Evolutionary conservation across 2,113 vertebrate species (phyloP), one percentile per base, ranked within the genome.

Genomic region (Oreochromis tanganicae): DNA sequence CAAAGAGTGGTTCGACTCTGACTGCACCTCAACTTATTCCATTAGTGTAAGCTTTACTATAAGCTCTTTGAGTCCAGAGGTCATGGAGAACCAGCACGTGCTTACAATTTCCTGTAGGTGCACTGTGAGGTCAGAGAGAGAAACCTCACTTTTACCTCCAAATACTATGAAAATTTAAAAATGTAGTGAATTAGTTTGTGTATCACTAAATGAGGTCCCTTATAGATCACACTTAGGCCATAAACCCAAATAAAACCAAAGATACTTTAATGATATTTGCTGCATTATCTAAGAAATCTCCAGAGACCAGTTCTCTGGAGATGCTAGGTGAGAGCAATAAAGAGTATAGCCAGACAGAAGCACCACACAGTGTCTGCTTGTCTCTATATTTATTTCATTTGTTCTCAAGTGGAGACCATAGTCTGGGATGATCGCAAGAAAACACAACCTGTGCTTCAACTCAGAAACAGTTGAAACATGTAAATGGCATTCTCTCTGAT

Each of bases 31-130:
- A 85, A 85, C 87, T 93, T 85, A 94, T 93, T 94, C 75, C 75
- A 89, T 95, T 93, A 90, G 10, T 27, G 24, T 92, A 88, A 93
- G 68, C 86, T 83, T 82, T 57, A 90, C 90, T 83, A 36, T 91
- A 92, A 93, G 78, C 86, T 82, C 86, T 81, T 85, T 43, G 32
- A 61, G 85, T 46, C 29, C 66, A 54, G 84, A 88, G 81, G 84
- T 85, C 91, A 81, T 38, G 34, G 36, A 68, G 73, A 29, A 56
- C 75, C 63, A 63, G 84, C 59, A 83, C 3, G 2, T 66, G 85
- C 38, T 50, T 27, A 79, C 48, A 50, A 3, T 32, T 82, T 55
- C 43, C 54, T 73, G 13, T 46, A 14, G 36, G 83, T 84, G 17
- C 14, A 85, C 14, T 13, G 36, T 19, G 9, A 3, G 34, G 34